Evolutionary conservation across 2,797 vertebrate species (phyloP).

Genomic region (Acrossocheilus fasciatus): DNA sequence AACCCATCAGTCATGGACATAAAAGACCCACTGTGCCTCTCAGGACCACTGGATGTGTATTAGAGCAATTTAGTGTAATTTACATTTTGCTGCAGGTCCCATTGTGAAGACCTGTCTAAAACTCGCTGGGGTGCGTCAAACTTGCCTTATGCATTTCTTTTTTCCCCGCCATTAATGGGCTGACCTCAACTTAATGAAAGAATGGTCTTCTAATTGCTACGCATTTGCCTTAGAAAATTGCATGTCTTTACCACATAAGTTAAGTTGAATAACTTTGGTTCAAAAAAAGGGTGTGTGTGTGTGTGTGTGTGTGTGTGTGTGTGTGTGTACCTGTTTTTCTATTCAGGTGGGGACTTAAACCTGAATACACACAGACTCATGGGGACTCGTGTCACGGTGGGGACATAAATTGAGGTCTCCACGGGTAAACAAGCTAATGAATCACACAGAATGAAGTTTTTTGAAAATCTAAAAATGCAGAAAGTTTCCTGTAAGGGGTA

Average conservation of each 20-base stretch:
- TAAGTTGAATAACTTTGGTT: conserved; percentile 59
- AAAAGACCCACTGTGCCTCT: conserved; percentile 57
- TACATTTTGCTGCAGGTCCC: conserved; percentile 56
- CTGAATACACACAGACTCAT: too few species aligned
- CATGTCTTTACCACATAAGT: conserved; percentile 49
- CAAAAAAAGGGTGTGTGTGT: neutral
- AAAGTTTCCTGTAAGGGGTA: too few species aligned
- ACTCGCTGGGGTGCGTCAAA: conserved; percentile 61
- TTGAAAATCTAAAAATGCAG: too few species aligned
- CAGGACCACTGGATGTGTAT: conserved; percentile 53
- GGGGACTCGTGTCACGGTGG: too few species aligned
- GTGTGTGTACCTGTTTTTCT: too few species aligned
- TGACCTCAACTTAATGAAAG: conserved; percentile 64
- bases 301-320: too few species aligned
- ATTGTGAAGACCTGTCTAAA: conserved; percentile 57
- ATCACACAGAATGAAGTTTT: too few species aligned
- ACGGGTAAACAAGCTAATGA: too few species aligned
- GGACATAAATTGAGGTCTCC: too few species aligned
- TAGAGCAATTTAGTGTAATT: conserved; percentile 64
- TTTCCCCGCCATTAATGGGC: conserved; percentile 57
- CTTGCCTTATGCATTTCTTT: conserved; percentile 45
- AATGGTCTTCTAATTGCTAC: conserved; percentile 60
- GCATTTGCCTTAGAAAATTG: conserved; percentile 52
- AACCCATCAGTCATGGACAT: conserved; percentile 60
- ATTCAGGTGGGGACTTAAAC: too few species aligned